Base-by-base conservation (phyloP, 2,113 vertebrate species). In the Pterocles burchelli region DNA sequence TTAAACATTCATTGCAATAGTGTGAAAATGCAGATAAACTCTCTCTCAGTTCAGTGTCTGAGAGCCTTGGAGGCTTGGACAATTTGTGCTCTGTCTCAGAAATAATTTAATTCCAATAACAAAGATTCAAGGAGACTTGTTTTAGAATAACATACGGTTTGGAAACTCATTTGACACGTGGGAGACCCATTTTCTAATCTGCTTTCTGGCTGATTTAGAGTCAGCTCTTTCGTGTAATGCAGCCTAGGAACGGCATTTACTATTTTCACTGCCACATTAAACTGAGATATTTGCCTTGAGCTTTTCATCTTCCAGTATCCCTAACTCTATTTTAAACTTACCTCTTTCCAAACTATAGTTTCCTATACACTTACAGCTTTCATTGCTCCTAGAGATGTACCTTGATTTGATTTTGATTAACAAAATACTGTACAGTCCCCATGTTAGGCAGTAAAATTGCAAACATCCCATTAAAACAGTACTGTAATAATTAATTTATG, bases 81-180 rank as follows among this genome's bases (percentile, higher is more conserved):
- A 67, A 77, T 67, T 70, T 28, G 13, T 88, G 24, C 14, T 80
- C 66, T 88, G 17, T 59, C 74, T 89, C 72, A 72, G 76, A 81
- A 96, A 95, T 84, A 66, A 90, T 92, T 93, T 80, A 67, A 87
- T 80, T 92, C 48, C 63, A 88, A 74, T 85, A 87, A 87, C 7
- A 87, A 77, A 92, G 49, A 94, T 93, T 93, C 79, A 86, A 51
- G 11, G 34, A 46, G 25, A 20, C 25, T 77, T 84, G 18, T 67
- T 88, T 81, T 45, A 82, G 74, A 91, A 85, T 83, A 92, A 28
- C 4, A 31, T 51, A 34, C 25, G 29, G 48, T 48, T 71, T 81
- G 59, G 78, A 91, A 74, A 57, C 24, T 78, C 75, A 41, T 78
- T 76, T 78, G 70, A 92, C 68, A 72, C 75, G 65, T 57, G 34